Evolutionary conservation across 2,797 vertebrate species (phyloP).

Genomic region (Tolypeutes matacus): DNA sequence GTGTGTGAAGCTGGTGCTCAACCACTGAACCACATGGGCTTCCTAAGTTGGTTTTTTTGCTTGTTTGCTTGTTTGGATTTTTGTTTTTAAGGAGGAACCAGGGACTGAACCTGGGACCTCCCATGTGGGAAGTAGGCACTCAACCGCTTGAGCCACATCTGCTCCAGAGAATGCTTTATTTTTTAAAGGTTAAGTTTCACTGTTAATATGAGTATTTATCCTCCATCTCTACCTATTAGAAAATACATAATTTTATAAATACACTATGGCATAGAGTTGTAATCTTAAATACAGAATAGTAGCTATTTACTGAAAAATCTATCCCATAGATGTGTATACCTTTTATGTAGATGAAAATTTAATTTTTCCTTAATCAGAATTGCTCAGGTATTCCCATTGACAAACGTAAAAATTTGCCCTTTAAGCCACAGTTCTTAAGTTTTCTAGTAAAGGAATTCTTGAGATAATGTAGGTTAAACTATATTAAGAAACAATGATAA

Average conservation of each 20-base stretch:
- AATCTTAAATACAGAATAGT: neutral
- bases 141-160: no score
- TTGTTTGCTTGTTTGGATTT: no score
- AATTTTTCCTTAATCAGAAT: constrained; percentile 59
- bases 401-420: constrained; percentile 30
- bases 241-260: constrained; percentile 20
- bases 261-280: neutral
- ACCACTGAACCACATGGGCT: no score
- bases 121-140: no score
- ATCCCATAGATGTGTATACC: neutral
- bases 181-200: constrained; percentile 56
- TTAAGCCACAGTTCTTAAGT: constrained; percentile 23
- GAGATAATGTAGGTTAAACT: neutral
- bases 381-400: constrained; percentile 13
- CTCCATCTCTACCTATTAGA: neutral
- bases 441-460: neutral
- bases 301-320: constrained; percentile 34
- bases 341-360: constrained; percentile 33
- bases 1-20: no score
- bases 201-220: neutral
- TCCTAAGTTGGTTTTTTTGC: no score
- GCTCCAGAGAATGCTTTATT: neutral
- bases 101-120: no score
- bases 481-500: constrained; percentile 40
- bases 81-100: no score